phyloP scores from a whole-genome alignment of 2,888 invertebrate species.

The Tetragonisca angustula region DNA sequence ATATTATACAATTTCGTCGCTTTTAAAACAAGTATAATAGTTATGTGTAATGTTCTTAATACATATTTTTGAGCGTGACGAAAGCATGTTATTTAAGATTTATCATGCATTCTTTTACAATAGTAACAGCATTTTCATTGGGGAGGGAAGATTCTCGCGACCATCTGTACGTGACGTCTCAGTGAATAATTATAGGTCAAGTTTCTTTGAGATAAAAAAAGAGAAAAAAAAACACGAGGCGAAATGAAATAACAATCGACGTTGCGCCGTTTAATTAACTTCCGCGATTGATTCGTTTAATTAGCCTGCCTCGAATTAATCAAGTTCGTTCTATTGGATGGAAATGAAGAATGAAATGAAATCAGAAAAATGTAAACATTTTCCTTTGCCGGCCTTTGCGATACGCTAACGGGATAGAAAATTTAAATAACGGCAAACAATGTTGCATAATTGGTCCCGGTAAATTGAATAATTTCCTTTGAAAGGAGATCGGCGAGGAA shows the following conservation, averaged over 20 bases:
- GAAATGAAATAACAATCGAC: neutral
- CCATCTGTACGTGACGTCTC: neutral
- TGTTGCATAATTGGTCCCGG: neutral
- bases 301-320: constrained; percentile 1
- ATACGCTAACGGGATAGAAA: neutral
- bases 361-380: neutral
- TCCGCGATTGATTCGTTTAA: neutral
- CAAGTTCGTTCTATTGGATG: neutral
- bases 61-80: neutral
- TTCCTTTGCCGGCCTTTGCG: neutral
- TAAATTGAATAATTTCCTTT: neutral
- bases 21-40: too few species aligned
- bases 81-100: neutral
- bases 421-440: neutral
- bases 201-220: neutral
- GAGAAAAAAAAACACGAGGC: neutral
- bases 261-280: constrained; percentile 1
- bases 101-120: neutral
- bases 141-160: too few species aligned
- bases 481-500: too few species aligned
- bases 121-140: too few species aligned
- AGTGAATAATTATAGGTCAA: neutral
- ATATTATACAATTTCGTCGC: too few species aligned
- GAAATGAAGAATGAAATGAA: neutral
- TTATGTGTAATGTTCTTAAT: too few species aligned